Conservation (phyloP, 1,140 invertebrate genomes). For the Hypothenemus hampei region DNA sequence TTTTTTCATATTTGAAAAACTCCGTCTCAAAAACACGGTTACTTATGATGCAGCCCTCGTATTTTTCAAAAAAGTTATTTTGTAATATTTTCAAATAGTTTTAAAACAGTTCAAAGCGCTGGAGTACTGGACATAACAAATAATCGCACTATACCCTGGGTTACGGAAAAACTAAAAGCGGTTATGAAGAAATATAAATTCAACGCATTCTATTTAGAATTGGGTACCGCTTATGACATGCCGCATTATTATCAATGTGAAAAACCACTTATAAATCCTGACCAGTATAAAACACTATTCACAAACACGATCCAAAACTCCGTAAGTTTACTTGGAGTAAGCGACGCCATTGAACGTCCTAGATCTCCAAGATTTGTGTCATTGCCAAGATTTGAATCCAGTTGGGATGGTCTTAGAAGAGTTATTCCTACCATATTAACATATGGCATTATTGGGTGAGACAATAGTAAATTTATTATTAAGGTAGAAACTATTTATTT, state of each 20-base stretch:
- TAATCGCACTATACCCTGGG: constrained; percentile 72
- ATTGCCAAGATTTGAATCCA: constrained; percentile 78
- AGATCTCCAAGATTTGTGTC: constrained; percentile 81
- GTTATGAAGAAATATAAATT: constrained; percentile 72
- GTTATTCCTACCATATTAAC: constrained; percentile 82
- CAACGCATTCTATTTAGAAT: constrained; percentile 84
- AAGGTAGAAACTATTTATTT: neutral
- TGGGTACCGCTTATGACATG: constrained; percentile 82
- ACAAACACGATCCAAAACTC: constrained; percentile 58
- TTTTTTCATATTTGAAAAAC: neutral
- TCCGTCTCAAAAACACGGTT: neutral
- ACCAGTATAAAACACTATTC: constrained; percentile 73
- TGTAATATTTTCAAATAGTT: constrained; percentile 46
- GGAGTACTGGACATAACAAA: constrained; percentile 83
- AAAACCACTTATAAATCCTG: constrained; percentile 67
- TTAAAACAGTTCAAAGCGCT: constrained; percentile 69
- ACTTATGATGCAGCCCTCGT: too few relatives aligned
- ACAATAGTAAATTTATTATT: neutral
- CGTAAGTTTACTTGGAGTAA: constrained; percentile 73
- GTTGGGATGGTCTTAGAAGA: constrained; percentile 81
- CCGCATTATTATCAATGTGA: constrained; percentile 79
- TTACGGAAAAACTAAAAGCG: constrained; percentile 64
- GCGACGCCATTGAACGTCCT: constrained; percentile 75
- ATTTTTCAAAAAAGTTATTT: neutral
- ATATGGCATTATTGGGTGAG: constrained; percentile 70